Percentiles rank a stretch among this genome's conserved stretches.
phyloP scores from a whole-genome alignment of 2,113 vertebrate species.

The Scytalopus superciliaris region DNA sequence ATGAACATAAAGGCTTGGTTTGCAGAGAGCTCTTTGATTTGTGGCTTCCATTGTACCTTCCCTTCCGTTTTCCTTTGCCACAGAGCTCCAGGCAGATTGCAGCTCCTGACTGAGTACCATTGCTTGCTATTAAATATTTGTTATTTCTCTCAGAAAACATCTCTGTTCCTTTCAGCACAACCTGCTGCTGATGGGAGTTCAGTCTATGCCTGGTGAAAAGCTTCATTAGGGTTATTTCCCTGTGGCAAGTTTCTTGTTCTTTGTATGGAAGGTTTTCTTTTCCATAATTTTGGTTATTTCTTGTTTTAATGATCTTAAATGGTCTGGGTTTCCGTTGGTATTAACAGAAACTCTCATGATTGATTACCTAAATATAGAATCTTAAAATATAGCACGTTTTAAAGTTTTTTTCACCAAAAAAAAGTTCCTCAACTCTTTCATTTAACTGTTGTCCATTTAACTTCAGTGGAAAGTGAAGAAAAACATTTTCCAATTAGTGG shows the following conservation, averaged over 20 bases:
- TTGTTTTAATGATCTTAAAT: background rate
- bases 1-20: conserved; percentile 49
- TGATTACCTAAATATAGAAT: background rate
- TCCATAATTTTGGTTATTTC: background rate
- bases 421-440: background rate
- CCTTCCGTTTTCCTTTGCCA: background rate
- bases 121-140: background rate
- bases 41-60: conserved; percentile 8
- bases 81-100: background rate
- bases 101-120: background rate
- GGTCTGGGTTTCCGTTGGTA: background rate
- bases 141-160: background rate
- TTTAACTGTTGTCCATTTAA: background rate
- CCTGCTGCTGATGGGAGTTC: background rate
- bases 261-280: background rate
- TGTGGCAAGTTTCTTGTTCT: background rate
- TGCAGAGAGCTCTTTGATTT: conserved; percentile 32
- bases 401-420: background rate
- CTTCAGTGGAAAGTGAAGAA: background rate
- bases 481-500: background rate
- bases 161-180: background rate
- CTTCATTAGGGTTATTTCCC: background rate
- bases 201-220: background rate
- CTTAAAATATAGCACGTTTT: accelerated
- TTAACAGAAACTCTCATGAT: background rate